Base-by-base conservation (phyloP, 2,113 vertebrate genomes). In the Gobiocypris rarus region DNA sequence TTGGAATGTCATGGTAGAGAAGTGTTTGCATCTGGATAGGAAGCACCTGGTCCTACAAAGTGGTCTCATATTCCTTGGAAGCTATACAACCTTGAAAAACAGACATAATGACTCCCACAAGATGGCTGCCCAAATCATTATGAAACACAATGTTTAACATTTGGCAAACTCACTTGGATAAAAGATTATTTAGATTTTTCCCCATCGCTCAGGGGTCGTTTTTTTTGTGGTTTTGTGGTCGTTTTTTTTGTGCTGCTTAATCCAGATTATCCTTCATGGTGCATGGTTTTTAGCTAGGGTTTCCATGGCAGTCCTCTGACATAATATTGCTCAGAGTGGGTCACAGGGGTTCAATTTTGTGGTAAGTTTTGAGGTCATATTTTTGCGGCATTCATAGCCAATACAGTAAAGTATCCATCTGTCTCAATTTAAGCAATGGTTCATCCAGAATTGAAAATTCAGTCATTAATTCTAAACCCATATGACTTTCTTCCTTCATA, bases 131-230 rank as follows among this genome's bases (percentile, higher is more conserved):
- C 1, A n/a, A 38, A 58, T 58, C 9, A 58, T 58, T 76, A 76
- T 58, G 19, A 76, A 76, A 76, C 52, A 3, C 74, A 76, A 13
- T 38, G 52, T 22, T 75, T 75, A 75, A 75, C 15, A 75, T 26
- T 56, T 76, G 52, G 19, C 17, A 76, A 38, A n/a, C 19, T 38
- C 28, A 38, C 52, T 38, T 76, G 17, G 74, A 45, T 45, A 73
- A 24, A 45, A 8, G 22, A 45, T 26, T 5, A 11, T 54, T 75
- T 31, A 1, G 2, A 15, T 0, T 22, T 75, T 75, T 17, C 73
- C 73, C 73, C 73, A 75, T 54, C 52, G 28, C 58, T 59, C 13
- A 5, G 38, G 4, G 13, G 11, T 61, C 4, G 9, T 22, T 34
- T 34, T 58, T 77, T 24, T 38, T 31, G n/a, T n/a, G n/a, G n/a